Conservation (phyloP, 1,140 invertebrate genomes). For the Mamestra configurata region DNA sequence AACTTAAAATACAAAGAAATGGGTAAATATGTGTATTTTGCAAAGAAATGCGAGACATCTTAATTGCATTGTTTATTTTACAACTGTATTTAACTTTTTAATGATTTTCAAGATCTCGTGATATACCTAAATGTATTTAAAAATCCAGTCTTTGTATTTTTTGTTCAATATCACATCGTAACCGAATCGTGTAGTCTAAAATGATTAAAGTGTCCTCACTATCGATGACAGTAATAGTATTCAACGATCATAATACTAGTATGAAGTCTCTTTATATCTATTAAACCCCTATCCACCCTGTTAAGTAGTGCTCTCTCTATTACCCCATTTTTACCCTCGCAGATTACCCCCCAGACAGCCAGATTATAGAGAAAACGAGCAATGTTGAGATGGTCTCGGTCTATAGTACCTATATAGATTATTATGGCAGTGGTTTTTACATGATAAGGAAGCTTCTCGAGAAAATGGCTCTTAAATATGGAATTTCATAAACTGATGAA, state of each 20-base stretch:
- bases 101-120: too few relatives aligned
- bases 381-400: not conserved
- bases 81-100: too few relatives aligned
- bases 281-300: slow-evolving; percentile 27
- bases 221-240: slow-evolving; percentile 23
- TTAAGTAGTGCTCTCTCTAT: slow-evolving; percentile 38
- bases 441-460: not conserved
- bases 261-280: slow-evolving; percentile 36
- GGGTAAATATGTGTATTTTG: too few relatives aligned
- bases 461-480: not conserved
- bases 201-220: not conserved
- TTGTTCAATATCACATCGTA: too few relatives aligned
- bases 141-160: too few relatives aligned
- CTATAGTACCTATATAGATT: slow-evolving; percentile 15
- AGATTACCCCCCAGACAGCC: slow-evolving; percentile 16
- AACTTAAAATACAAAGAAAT: too few relatives aligned
- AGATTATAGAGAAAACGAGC: not conserved
- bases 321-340: slow-evolving; percentile 34
- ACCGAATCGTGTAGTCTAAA: not conserved
- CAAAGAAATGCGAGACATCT: too few relatives aligned
- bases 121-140: too few relatives aligned
- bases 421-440: not conserved
- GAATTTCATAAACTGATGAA: too few relatives aligned
- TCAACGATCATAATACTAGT: slow-evolving; percentile 15
- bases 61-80: too few relatives aligned